These are phyloP conservation scores for Mesopsocus fuscifrons DNA, from an alignment of 2,888 invertebrate species.

Conservation along the genomic window DNA sequence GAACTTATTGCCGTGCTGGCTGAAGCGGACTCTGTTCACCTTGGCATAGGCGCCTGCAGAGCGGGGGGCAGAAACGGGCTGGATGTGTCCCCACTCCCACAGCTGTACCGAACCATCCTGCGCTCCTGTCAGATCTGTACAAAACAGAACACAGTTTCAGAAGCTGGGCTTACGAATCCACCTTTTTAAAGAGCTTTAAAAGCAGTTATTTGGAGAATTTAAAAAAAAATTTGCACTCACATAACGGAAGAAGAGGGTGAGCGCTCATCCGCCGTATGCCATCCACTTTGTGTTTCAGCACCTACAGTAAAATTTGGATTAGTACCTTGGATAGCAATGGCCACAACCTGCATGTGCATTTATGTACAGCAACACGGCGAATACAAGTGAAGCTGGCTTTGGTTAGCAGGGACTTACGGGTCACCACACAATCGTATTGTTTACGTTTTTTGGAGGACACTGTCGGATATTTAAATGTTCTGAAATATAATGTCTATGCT, in stretches of 20 bases:
- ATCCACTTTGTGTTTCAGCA: conserved; percentile 82
- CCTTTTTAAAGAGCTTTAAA: conserved; percentile 11
- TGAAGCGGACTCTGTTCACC: conserved; percentile 89
- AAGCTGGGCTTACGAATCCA: too few species aligned
- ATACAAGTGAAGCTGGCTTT: too few species aligned
- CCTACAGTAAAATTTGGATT: conserved; percentile 46
- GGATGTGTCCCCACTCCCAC: conserved; percentile 96
- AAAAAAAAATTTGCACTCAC: conserved; percentile 39
- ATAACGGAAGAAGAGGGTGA: conserved; percentile 87
- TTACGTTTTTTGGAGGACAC: too few species aligned
- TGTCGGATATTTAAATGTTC: too few species aligned
- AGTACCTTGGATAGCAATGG: too few species aligned
- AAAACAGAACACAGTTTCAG: too few species aligned
- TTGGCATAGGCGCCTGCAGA: conserved; percentile 90
- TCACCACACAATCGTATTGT: too few species aligned
- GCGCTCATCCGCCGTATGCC: conserved; percentile 90
- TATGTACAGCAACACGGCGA: too few species aligned
- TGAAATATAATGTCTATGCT: too few species aligned
- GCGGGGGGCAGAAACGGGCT: conserved; percentile 74
- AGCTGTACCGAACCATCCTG: conserved; percentile 91
- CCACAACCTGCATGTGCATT: too few species aligned
- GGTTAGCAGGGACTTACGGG: too few species aligned
- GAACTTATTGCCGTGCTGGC: conserved; percentile 95
- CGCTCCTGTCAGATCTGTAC: conserved; percentile 72
- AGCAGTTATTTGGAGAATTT: conserved; percentile 7